A percentile compares a stretch with the other conserved stretches of the same genome.
phyloP scores from a whole-genome alignment of 1,140 invertebrate species.

The Pomphorhynchus laevis region DNA sequence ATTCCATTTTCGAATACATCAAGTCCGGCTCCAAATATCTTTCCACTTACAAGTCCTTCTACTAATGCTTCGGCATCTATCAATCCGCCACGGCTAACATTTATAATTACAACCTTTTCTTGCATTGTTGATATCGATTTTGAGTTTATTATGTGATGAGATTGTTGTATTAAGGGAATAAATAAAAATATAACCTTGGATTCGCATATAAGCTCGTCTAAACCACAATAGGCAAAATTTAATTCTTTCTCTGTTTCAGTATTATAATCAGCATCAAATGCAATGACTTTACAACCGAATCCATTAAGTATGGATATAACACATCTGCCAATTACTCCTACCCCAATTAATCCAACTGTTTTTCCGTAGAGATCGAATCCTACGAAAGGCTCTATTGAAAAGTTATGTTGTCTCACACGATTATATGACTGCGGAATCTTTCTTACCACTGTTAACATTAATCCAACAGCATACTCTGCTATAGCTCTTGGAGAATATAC shows the following conservation, averaged over 20 bases:
- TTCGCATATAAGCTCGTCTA: slow-evolving; percentile 1
- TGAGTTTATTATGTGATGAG: slow-evolving; percentile 3
- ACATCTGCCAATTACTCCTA: slow-evolving; percentile 5
- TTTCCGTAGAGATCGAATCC: slow-evolving; percentile 7
- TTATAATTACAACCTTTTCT: slow-evolving; percentile 2
- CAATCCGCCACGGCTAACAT: slow-evolving; percentile 5
- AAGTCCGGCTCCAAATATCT: slow-evolving; percentile 7
- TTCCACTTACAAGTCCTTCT: slow-evolving; percentile 1
- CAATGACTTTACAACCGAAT: slow-evolving; percentile 7
- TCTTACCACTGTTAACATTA: slow-evolving; percentile 1
- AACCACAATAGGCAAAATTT: slow-evolving; percentile 1
- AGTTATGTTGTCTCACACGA: slow-evolving; percentile 1
- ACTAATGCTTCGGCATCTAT: slow-evolving; percentile 7
- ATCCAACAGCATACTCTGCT: slow-evolving; percentile 4
- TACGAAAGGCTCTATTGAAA: neutral
- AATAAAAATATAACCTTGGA: slow-evolving; percentile 1
- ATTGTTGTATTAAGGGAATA: slow-evolving; percentile 2
- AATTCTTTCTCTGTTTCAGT: neutral
- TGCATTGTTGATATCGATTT: slow-evolving; percentile 6
- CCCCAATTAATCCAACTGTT: slow-evolving; percentile 6
- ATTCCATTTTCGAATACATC: slow-evolving; percentile 9
- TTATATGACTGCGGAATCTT: slow-evolving; percentile 2
- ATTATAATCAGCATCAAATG: slow-evolving; percentile 6
- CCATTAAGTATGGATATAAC: slow-evolving; percentile 2
- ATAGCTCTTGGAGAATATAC: slow-evolving; percentile 2